Evolutionary conservation across 1,140 invertebrate species (phyloP), one percentile per base, ranked within the genome.

Genomic region (Delia radicum): DNA sequence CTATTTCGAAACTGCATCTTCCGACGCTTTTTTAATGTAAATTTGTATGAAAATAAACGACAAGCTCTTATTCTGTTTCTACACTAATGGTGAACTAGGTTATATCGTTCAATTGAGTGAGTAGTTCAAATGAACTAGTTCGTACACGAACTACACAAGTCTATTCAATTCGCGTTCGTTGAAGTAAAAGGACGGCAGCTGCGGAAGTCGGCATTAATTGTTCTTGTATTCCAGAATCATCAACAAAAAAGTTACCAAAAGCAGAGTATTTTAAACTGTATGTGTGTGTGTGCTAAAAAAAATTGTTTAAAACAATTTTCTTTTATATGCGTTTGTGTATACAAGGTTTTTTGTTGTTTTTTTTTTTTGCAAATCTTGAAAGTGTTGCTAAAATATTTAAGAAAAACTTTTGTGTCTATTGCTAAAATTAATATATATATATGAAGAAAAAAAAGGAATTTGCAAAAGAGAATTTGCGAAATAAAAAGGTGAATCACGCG

Each of bases 401-500:
- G n/a, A 15, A 48, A 48, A 55, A 55, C 48, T 55, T 55, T 55
- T 55, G 48, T 55, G 48, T 24, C 15, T n/a, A 55, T 55, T 21
- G n/a, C n/a, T n/a, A n/a, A n/a, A n/a, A n/a, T n/a, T n/a, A 55
- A 55, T 21, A 55, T 55, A 55, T n/a, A 55, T 55, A 55, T 55
- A 55, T 55, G 24, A 55, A 55, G 48, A n/a, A 65, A 65, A 29
- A 65, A 27, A 65, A 65, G 62, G 28, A 27, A 65, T 65, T 65
- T 65, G n/a, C 27, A 65, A 65, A 65, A 65, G 29, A 33, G 65
- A 69, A 69, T 69, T 21, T n/a, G 65, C 65, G 31, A 69, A 69
- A 69, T 69, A 24, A 69, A 37, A 33, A 69, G 65, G 65, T 69
- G 65, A 69, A 69, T 69, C 65, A 69, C 65, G 65, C 65, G 65